Base-by-base conservation (phyloP, 92 coral and sea anemone genomes). In the Metridium senile region DNA sequence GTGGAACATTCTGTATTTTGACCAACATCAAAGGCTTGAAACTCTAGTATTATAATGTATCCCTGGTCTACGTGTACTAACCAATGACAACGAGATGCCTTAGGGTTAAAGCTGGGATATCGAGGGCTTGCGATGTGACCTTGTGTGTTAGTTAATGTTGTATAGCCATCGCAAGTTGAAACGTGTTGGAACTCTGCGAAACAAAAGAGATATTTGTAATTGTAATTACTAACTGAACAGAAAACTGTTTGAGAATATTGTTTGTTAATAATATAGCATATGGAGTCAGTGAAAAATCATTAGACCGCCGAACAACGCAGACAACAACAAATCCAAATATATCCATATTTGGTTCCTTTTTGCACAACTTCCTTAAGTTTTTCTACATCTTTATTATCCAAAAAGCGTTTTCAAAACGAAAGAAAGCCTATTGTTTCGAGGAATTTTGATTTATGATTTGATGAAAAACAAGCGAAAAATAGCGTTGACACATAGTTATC, bases 51-150 rank as follows among this genome's bases (percentile, higher is more conserved):
- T 43, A 93, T 65, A 0, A 82, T 71, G 61, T 73, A 68, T 17
- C 86, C 86, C 65, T 66, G 74, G 22, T 74, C 72, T 21, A 82
- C 97, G 25, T 54, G 39, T 26, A 93, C 84, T n/a, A 62, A 54
- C 97, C 97, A 93, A 1, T 88, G 81, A 62, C 93, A 89, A 26
- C 66, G 85, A 19, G 85, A 74, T 58, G 74, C 83, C n/a, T 76
- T 84, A n/a, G 78, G 74, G 47, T 82, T 86, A 51, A 68, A 70
- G n/a, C 43, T 70, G 31, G 97, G 97, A 66, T 86, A 89, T 33
- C 74, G 53, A 29, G 97, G 97, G 54, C 84, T 81, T 52, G 66
- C 20, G 11, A 89, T 35, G 4, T 78, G 58, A 30, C 93, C 93
- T 25, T 35, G 68, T 51, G 69, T 27, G 31, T 47, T 11, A 1